Percentiles rank a stretch among this genome's conserved stretches.
These are phyloP conservation scores for cattle (Bos taurus) DNA, from an alignment of 2,113 vertebrate species.

Conservation along the genomic window ARS-UCD2.0 NC_037336.1:45943001-45943500, in stretches of 20 bases:
- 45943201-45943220: background rate
- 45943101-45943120: background rate
- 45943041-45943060: background rate
- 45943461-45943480: background rate
- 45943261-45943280: background rate
- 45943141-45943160: background rate
- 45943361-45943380: background rate
- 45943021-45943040: background rate
- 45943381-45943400: background rate
- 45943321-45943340: background rate
- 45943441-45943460: background rate
- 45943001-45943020: background rate
- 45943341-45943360: background rate
- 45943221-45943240: background rate
- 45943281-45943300: background rate
- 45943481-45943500: background rate
- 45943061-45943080: background rate
- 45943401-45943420: background rate
- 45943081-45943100: background rate
- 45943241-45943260: background rate
- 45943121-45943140: background rate
- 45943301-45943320: background rate
- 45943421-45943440: background rate
- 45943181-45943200: slow-evolving; percentile 16
- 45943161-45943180: background rate